These are phyloP conservation scores for Eriocheir sinensis DNA, from an alignment of 1,140 invertebrate species.

Conservation along the genomic window DNA sequence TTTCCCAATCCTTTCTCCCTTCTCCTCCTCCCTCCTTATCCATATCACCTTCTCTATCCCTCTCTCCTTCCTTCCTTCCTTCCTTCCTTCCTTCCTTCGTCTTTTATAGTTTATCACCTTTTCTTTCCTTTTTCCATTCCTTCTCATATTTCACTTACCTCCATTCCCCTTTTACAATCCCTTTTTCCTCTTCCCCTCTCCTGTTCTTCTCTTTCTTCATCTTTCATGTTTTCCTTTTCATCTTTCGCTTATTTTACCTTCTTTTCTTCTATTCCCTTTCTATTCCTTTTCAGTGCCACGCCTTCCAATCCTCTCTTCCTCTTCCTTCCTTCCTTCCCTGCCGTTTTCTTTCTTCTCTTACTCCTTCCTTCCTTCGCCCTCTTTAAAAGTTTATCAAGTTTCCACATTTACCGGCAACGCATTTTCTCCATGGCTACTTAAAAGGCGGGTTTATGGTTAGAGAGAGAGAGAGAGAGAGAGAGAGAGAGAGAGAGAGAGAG, in stretches of 20 bases:
- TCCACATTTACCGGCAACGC: background rate
- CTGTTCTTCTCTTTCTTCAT: background rate
- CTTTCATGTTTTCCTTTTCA: background rate
- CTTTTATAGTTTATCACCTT: background rate
- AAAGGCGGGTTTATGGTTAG: background rate
- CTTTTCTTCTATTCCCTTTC: background rate
- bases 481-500: background rate
- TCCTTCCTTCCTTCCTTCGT: background rate
- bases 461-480: slow-evolving; percentile 33
- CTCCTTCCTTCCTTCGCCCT: background rate
- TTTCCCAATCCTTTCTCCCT: background rate
- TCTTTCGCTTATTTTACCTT: background rate
- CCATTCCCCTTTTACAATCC: background rate
- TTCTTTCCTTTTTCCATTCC: background rate
- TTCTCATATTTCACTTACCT: background rate
- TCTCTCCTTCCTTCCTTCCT: background rate
- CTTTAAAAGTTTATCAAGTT: background rate
- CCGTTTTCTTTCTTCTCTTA: background rate
- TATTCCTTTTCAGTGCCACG: background rate
- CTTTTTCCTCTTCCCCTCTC: background rate
- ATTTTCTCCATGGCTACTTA: background rate
- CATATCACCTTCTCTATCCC: background rate
- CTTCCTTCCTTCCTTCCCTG: background rate
- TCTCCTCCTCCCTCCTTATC: background rate
- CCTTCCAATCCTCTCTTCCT: background rate